Conservation (phyloP, 2,888 invertebrate genomes). For the Pristionchus mayeri region DNA sequence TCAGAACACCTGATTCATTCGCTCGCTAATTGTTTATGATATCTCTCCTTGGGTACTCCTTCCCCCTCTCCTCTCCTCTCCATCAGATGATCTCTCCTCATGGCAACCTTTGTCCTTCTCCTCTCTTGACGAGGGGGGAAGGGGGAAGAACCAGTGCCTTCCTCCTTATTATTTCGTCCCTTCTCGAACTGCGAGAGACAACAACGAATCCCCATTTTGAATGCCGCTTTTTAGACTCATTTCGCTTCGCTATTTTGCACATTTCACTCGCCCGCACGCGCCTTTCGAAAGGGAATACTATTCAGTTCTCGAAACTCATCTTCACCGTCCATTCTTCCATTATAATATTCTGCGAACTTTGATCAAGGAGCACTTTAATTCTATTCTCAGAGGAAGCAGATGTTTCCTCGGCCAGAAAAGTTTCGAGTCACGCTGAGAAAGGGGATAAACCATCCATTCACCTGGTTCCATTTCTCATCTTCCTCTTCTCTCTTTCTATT, state of each 20-base stretch:
- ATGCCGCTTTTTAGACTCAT: neutral
- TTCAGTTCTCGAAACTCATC: too few relatives aligned
- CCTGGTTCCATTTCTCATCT: neutral
- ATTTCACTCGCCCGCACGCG: too few relatives aligned
- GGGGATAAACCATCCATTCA: neutral
- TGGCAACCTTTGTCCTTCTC: slow-evolving; percentile 21
- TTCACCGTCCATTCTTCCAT: too few relatives aligned
- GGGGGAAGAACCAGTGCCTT: slow-evolving; percentile 7
- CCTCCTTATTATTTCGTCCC: slow-evolving; percentile 4
- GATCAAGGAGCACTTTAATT: too few relatives aligned
- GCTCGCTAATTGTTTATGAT: too few relatives aligned
- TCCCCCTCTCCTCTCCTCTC: too few relatives aligned
- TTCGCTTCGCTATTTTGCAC: neutral
- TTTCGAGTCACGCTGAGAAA: too few relatives aligned
- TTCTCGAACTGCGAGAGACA: neutral
- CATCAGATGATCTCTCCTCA: neutral
- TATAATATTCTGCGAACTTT: too few relatives aligned
- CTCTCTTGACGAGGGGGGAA: neutral
- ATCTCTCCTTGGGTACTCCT: too few relatives aligned
- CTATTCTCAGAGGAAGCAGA: neutral
- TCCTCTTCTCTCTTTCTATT: neutral
- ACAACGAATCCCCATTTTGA: neutral
- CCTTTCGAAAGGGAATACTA: too few relatives aligned
- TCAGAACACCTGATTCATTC: neutral
- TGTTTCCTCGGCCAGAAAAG: neutral